Evolutionary conservation across 1,140 invertebrate species (phyloP).

Genomic region (Vollenhovia emeryi): DNA sequence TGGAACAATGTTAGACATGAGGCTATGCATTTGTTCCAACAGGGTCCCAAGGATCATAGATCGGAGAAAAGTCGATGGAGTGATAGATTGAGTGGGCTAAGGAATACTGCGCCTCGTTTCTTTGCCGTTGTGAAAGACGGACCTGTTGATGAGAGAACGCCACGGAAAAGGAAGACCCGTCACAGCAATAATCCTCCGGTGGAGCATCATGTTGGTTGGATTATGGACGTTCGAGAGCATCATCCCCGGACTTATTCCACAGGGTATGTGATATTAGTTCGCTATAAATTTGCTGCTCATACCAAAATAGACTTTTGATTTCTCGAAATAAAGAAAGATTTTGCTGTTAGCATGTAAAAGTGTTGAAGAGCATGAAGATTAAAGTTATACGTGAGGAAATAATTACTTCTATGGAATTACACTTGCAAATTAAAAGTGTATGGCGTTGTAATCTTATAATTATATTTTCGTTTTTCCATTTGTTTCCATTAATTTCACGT

Average conservation of each 20-base stretch:
- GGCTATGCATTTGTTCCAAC: background rate
- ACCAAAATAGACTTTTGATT: background rate
- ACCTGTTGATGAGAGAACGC: slow-evolving; percentile 88
- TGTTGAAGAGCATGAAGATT: background rate
- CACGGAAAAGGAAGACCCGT: slow-evolving; percentile 95
- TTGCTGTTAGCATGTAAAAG: background rate
- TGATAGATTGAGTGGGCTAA: slow-evolving; percentile 77
- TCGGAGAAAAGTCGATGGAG: slow-evolving; percentile 74
- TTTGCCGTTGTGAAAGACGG: slow-evolving; percentile 97
- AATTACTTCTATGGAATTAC: background rate
- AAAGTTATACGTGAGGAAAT: background rate
- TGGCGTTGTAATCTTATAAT: background rate
- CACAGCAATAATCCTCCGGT: slow-evolving; percentile 97
- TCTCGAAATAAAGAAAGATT: background rate
- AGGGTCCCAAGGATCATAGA: slow-evolving; percentile 76
- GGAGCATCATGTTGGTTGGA: slow-evolving; percentile 98
- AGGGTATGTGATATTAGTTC: slow-evolving; percentile 83
- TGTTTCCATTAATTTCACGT: background rate
- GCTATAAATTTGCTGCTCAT: background rate
- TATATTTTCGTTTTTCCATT: background rate
- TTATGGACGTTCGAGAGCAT: slow-evolving; percentile 96
- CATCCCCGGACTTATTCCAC: slow-evolving; percentile 91
- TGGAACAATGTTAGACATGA: background rate
- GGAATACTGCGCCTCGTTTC: slow-evolving; percentile 89
- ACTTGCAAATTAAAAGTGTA: background rate